Evolutionary conservation across 2,888 invertebrate species (phyloP).

Genomic region (Drosophila antonietae): DNA sequence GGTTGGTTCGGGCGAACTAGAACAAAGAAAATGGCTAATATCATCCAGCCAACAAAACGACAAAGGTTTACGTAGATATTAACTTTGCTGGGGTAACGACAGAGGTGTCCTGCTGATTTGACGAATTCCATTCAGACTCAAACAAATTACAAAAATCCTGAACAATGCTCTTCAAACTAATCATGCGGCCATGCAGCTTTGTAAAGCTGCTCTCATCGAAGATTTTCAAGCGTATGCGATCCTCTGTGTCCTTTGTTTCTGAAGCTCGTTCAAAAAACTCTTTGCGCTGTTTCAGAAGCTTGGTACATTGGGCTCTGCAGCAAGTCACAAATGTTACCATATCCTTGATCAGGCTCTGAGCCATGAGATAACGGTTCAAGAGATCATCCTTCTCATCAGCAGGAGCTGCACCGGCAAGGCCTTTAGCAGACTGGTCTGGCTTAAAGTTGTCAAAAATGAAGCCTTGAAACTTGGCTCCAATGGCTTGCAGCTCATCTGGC

Average conservation of each 20-base stretch:
- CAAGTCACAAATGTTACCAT: conserved; percentile 23
- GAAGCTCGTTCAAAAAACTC: conserved; percentile 8
- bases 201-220: conserved; percentile 45
- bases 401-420: too few relatives aligned
- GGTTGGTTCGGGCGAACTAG: background rate
- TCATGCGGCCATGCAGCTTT: conserved; percentile 35
- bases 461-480: conserved; percentile 16
- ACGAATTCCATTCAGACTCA: background rate
- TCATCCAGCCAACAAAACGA: conserved; percentile 8
- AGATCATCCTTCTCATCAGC: background rate
- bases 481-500: conserved; percentile 17
- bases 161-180: conserved; percentile 14
- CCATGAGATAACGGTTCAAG: conserved; percentile 14
- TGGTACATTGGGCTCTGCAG: conserved; percentile 12
- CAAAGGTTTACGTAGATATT: conserved; percentile 9
- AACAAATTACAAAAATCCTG: conserved; percentile 36
- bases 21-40: conserved; percentile 26
- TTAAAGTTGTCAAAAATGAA: conserved; percentile 4
- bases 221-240: conserved; percentile 36
- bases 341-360: conserved; percentile 35
- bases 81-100: background rate
- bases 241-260: conserved; percentile 7
- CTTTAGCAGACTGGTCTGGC: background rate
- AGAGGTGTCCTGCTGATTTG: background rate
- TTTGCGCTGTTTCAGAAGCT: conserved; percentile 23